Base-by-base conservation (phyloP, 2,888 invertebrate species). In the Leuctra nigra region DNA sequence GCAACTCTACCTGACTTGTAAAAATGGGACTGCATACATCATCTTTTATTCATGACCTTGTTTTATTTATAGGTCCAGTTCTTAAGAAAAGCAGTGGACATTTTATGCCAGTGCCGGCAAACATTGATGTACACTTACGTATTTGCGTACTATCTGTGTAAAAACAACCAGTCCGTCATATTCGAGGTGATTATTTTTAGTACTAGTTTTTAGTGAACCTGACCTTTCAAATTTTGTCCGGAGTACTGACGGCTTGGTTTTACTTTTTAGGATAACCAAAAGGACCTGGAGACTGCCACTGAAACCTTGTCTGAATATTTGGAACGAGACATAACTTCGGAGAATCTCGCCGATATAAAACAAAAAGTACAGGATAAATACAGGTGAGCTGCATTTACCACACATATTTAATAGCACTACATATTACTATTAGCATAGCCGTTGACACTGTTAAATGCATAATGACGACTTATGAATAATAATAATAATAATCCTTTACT, bases 41-140 rank as follows among this genome's bases (percentile, higher is more conserved):
- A n/a, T n/a, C n/a, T n/a, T n/a, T n/a, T n/a, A n/a, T n/a, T n/a
- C n/a, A n/a, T n/a, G n/a, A n/a, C n/a, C n/a, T n/a, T n/a, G n/a
- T n/a, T n/a, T n/a, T n/a, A n/a, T n/a, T 58, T 70, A 1, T 66
- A 87, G 87, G 96, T 97, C 61, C 98, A 99, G 81, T 99, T 98
- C 76, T 79, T 99, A 67, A 92, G 92, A 75, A 92, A 95, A 73
- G 98, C 98, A 57, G 95, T 96, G 68, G 95, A 95, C 76, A 95
- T 93, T 72, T 79, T 97, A 60, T 96, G 95, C 76, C 91, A 91
- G 73, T 98, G 97, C 77, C 83, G 98, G 64, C 95, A 97, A 75
- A 97, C 97, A 16, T 80, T 98, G 56, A 98, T 98, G 96, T 98
- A 94, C 79, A 98, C 98, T 52, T 99, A 99, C 74, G 97, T 97